Conservation (phyloP, 2,888 invertebrate species). For the Parascotia fuliginaria region DNA sequence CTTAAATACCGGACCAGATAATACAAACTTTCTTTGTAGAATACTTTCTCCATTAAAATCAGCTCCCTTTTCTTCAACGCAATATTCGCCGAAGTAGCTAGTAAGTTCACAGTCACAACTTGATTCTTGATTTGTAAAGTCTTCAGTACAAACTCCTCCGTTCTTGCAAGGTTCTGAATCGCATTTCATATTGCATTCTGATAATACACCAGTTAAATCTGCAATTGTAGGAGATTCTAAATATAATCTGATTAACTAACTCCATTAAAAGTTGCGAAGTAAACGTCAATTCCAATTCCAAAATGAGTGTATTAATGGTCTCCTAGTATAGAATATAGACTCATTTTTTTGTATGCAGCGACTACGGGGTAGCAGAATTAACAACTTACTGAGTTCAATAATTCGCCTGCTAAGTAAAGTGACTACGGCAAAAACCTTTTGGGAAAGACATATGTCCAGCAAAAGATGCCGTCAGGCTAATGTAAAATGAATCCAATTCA, state of each 20-base stretch:
- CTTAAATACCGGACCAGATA: slow-evolving; percentile 88
- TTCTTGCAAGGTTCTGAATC: slow-evolving; percentile 95
- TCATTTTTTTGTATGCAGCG: too few species aligned
- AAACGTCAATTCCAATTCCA: too few species aligned
- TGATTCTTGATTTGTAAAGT: slow-evolving; percentile 94
- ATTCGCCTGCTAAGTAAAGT: too few species aligned
- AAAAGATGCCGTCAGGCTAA: too few species aligned
- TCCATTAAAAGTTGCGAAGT: too few species aligned
- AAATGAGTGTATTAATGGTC: too few species aligned
- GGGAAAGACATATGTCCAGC: too few species aligned
- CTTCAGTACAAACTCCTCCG: slow-evolving; percentile 94
- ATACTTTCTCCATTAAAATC: slow-evolving; percentile 95
- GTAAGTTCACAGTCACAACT: slow-evolving; percentile 95
- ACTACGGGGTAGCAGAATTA: too few species aligned
- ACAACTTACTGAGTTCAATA: too few species aligned
- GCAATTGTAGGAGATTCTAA: slow-evolving; percentile 12
- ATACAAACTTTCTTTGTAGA: slow-evolving; percentile 90
- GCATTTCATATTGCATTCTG: slow-evolving; percentile 95
- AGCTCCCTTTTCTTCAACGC: slow-evolving; percentile 95
- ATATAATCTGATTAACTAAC: not conserved
- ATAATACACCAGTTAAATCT: slow-evolving; percentile 89
- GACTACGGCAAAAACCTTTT: too few species aligned
- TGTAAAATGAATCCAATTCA: too few species aligned
- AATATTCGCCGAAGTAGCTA: slow-evolving; percentile 95
- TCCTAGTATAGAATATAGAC: too few species aligned